Evolutionary conservation across 1,140 invertebrate genomes (phyloP).

Genomic region (Drosophila obscura): DNA sequence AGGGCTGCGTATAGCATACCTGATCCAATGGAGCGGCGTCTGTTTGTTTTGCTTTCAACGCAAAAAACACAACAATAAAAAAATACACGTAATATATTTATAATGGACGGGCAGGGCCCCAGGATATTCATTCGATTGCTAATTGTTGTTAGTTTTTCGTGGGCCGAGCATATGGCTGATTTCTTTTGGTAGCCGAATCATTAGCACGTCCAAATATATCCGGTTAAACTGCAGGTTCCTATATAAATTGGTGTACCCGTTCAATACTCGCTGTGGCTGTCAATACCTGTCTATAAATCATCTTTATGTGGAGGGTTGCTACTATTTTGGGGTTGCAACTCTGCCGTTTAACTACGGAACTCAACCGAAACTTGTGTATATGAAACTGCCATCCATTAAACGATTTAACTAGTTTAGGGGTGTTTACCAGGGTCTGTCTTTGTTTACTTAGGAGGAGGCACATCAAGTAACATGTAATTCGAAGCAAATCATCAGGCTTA

Average conservation of each 20-base stretch:
- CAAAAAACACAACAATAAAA: conserved; percentile 36
- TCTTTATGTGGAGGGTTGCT: conserved; percentile 18
- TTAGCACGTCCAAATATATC: conserved; percentile 62
- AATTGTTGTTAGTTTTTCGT: conserved; percentile 74
- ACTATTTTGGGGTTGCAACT: conserved; percentile 19
- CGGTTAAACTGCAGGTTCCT: conserved; percentile 41
- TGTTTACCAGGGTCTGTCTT: background rate
- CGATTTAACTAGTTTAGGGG: conserved; percentile 15
- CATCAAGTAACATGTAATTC: too few relatives aligned
- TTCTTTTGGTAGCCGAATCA: conserved; percentile 43
- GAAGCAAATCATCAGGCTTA: too few relatives aligned
- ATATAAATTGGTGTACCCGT: conserved; percentile 29
- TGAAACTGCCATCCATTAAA: background rate
- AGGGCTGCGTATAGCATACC: conserved; percentile 41
- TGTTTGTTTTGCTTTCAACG: conserved; percentile 72
- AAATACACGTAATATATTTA: conserved; percentile 76
- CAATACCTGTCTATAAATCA: conserved; percentile 61
- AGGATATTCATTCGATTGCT: conserved; percentile 38
- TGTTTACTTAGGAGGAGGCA: background rate
- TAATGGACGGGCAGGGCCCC: conserved; percentile 57
- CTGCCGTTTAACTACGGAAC: conserved; percentile 9
- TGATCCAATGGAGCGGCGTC: conserved; percentile 47
- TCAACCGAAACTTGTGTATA: conserved; percentile 3
- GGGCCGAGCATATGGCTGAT: conserved; percentile 60
- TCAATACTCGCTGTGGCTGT: conserved; percentile 18